A percentile compares a stretch with the other conserved stretches of the same genome.
Conservation (phyloP, 2,113 vertebrate genomes). For the Mastomys natalensis region DNA sequence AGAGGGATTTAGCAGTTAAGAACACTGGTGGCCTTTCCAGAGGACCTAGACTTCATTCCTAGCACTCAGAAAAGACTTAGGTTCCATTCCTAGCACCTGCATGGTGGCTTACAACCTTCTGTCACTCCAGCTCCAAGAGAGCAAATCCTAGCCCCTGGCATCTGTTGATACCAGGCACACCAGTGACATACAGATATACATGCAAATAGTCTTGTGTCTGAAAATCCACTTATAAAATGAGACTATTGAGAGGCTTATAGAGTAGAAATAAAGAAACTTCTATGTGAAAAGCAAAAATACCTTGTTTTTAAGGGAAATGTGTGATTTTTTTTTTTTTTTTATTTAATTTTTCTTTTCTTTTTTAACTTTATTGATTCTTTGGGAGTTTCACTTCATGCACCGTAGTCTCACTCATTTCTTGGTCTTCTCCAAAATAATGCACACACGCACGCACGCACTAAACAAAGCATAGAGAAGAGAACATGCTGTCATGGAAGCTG, state of each 20-base stretch:
- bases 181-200: neutral
- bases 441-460: too few species aligned
- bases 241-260: neutral
- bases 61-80: neutral
- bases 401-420: too few species aligned
- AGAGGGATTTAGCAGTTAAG: neutral
- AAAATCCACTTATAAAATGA: slow-evolving; percentile 58
- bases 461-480: too few species aligned
- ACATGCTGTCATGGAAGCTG: too few species aligned
- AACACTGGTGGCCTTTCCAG: neutral
- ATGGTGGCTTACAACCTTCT: neutral
- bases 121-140: neutral
- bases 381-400: too few species aligned
- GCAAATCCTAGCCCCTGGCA: neutral
- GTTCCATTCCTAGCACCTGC: neutral
- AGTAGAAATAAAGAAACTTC: neutral
- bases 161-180: neutral
- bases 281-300: slow-evolving; percentile 40
- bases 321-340: neutral
- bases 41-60: neutral
- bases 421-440: too few species aligned
- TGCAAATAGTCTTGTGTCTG: neutral
- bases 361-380: too few species aligned
- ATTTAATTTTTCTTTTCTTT: too few species aligned
- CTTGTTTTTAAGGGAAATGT: slow-evolving; percentile 24